Conservation (phyloP, 2,797 vertebrate species). For the Clarias pachynema region DNA sequence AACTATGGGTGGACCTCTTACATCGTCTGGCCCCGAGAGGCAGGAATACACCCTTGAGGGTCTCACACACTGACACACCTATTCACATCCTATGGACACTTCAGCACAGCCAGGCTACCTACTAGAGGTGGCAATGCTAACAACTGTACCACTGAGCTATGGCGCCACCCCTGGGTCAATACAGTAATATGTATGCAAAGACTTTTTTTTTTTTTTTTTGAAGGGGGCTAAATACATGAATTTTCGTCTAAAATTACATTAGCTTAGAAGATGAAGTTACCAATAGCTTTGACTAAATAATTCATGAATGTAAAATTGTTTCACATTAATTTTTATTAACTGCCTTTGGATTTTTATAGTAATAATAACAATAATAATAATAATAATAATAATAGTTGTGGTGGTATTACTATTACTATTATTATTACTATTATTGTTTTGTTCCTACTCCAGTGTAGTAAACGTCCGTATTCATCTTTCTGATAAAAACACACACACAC, state of each 20-base stretch:
- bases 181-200: neutral
- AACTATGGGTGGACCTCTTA: conserved; percentile 44
- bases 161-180: neutral
- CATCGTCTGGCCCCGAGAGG: conserved; percentile 1
- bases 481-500: neutral
- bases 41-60: neutral
- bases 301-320: neutral
- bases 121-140: neutral
- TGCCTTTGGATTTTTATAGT: neutral
- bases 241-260: neutral
- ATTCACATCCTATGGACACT: neutral
- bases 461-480: neutral
- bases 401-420: too few relatives aligned
- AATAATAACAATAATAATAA: neutral
- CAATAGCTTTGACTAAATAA: neutral
- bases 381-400: neutral
- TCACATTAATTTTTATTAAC: neutral
- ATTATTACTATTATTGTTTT: neutral
- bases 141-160: neutral
- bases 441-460: neutral
- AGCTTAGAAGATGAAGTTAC: neutral
- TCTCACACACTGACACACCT: too few relatives aligned
- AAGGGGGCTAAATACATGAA: neutral
- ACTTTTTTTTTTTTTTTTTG: neutral
- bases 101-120: neutral